Evolutionary conservation across 2,888 invertebrate species (phyloP), one percentile per base, ranked within the genome.

Genomic region (Ichneumoninae sp.): DNA sequence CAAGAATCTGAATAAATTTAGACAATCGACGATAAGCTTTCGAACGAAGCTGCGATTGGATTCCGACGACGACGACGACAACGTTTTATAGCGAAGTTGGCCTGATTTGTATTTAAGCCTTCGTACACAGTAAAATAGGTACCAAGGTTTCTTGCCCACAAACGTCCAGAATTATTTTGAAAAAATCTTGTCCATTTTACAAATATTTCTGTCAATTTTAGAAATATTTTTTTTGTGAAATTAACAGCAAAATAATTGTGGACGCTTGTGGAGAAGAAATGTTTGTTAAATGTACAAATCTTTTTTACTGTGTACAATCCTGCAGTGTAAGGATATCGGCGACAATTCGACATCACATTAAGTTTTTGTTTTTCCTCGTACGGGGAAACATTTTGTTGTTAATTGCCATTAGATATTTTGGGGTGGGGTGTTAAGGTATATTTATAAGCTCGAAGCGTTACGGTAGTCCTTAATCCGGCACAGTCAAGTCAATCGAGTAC

Each of bases 31-130:
- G 19, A 65, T 74, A 1, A 54, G 63, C 10, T 84, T 84, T 60
- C 68, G 57, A 3, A 84, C 77, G 16, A 78, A 44, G 40, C n/a
- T 84, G 40, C 22, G 30, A 5, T 44, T 47, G 5, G 73, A 81
- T 54, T 81, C 83, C 13, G 84, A 81, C 8, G 74, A 78, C 44
- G 81, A 78, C n/a, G 83, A 81, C 6, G 74, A 78, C 30, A 60
- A 36, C 5, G 26, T 65, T 44, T 73, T 26, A 36, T 81, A 77
- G 60, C 63, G 30, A 16, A n/a, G 6, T 22, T 40, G 8, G 5
- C 4, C 8, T 1, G 3, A 8, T 16, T n/a, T 19, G 40, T n/a
- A 33, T 65, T 7, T 22, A 19, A n/a, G n/a, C 4, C 13, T 13
- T n/a, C 36, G 6, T 66, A 30, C 30, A 5, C 30, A 30, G 30